Evolutionary conservation across 2,113 vertebrate species (phyloP).

Genomic region (Albula goreensis): DNA sequence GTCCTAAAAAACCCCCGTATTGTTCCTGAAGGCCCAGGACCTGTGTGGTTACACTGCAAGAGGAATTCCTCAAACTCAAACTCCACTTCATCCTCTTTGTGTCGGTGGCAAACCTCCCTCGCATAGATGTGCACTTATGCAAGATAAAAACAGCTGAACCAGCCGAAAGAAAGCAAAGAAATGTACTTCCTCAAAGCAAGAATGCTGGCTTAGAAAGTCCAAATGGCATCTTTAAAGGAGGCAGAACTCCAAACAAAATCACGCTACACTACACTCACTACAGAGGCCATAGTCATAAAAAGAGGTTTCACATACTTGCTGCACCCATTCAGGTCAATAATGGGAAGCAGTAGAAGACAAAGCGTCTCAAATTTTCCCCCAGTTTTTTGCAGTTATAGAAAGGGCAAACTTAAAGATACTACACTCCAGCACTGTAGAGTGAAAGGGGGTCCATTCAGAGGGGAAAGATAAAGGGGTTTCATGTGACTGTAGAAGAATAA

Average conservation of each 20-base stretch:
- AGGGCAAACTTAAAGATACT: background rate
- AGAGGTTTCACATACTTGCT: background rate
- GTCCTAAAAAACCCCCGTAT: background rate
- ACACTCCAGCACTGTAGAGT: background rate
- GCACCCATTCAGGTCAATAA: background rate
- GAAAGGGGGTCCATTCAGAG: background rate
- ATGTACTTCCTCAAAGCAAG: no score
- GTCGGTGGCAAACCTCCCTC: background rate
- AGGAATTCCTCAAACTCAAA: slow-evolving; percentile 17
- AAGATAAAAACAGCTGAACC: background rate
- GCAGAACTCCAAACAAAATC: background rate
- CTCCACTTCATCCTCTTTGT: slow-evolving; percentile 17
- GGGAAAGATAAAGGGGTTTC: background rate
- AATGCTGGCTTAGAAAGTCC: no score
- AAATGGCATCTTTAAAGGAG: background rate
- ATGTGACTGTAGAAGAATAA: background rate
- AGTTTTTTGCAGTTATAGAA: no score
- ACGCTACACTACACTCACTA: no score
- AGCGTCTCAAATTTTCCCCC: no score
- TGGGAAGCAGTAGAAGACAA: background rate
- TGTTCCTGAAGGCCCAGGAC: background rate
- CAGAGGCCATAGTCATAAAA: background rate
- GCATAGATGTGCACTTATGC: background rate
- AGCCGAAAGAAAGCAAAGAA: background rate
- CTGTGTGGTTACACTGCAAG: background rate